Evolutionary conservation across 2,113 vertebrate species (phyloP).

Genomic region (Poeciliopsis occidentalis): DNA sequence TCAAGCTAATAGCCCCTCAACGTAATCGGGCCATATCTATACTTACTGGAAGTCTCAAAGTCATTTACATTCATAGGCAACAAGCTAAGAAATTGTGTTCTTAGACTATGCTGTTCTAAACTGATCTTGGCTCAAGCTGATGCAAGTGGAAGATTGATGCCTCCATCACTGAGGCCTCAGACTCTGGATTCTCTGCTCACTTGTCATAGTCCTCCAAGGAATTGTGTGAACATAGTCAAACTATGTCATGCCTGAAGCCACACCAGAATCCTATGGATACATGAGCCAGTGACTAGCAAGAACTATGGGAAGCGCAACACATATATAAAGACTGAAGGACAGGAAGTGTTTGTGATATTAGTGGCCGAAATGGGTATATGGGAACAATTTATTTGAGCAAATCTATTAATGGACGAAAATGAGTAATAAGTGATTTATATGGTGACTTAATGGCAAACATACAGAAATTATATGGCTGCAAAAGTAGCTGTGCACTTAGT

Average conservation of each 20-base stretch:
- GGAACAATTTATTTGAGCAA: constrained; percentile 15
- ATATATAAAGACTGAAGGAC: constrained; percentile 32
- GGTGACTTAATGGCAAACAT: constrained; percentile 24
- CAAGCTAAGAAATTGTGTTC: constrained; percentile 22
- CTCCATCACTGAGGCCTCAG: constrained; percentile 49
- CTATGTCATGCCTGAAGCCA: constrained; percentile 63
- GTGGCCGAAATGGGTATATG: constrained; percentile 40
- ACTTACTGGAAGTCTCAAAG: not conserved
- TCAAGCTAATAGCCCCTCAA: constrained; percentile 1
- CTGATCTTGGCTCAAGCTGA: constrained; percentile 42
- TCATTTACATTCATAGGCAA: constrained; percentile 8
- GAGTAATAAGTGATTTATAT: constrained; percentile 61
- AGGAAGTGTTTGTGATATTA: constrained; percentile 45
- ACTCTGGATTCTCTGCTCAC: constrained; percentile 47
- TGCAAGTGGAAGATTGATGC: constrained; percentile 51
- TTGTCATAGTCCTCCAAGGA: constrained; percentile 60
- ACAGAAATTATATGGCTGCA: constrained; percentile 61
- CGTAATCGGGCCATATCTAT: not conserved
- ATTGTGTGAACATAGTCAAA: constrained; percentile 64
- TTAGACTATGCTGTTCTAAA: constrained; percentile 26
- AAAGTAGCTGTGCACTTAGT: constrained; percentile 1
- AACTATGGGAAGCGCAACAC: constrained; percentile 33
- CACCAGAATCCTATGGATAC: constrained; percentile 50
- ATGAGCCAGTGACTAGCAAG: constrained; percentile 45
- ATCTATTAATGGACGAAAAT: constrained; percentile 51